These are phyloP conservation scores for Pteria penguin DNA, from an alignment of 2,888 invertebrate species.

Conservation along the genomic window DNA sequence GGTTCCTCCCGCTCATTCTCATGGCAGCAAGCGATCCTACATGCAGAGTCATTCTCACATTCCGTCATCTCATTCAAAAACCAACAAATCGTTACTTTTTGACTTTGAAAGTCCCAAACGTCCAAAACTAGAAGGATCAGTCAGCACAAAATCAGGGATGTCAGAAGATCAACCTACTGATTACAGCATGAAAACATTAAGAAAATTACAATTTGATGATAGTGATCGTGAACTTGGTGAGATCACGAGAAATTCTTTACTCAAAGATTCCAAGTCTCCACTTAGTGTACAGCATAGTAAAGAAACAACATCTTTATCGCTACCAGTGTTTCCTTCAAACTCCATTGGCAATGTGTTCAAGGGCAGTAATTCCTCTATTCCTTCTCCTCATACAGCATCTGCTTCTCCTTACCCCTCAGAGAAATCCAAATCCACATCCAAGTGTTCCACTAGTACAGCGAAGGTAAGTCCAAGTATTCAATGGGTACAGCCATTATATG, in stretches of 20 bases:
- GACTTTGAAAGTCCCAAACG: constrained; percentile 56
- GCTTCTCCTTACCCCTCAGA: too few relatives aligned
- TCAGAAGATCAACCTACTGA: constrained; percentile 59
- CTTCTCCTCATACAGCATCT: too few relatives aligned
- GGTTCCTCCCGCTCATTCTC: constrained; percentile 54
- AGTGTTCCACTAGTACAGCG: too few relatives aligned
- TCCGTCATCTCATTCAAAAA: constrained; percentile 21
- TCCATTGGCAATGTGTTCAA: neutral
- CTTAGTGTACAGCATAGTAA: neutral
- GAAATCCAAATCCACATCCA: too few relatives aligned
- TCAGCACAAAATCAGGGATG: neutral
- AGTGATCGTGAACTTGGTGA: constrained; percentile 11
- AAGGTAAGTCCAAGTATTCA: too few relatives aligned
- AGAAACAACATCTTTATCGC: neutral
- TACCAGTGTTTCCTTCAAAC: neutral
- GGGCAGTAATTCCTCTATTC: neutral
- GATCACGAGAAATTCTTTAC: constrained; percentile 1
- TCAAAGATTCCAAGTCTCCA: constrained; percentile 12
- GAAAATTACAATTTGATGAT: constrained; percentile 25
- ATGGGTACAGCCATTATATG: too few relatives aligned
- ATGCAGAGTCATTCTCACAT: constrained; percentile 26
- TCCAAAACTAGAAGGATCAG: constrained; percentile 27
- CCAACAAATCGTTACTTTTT: constrained; percentile 40
- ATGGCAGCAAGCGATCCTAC: constrained; percentile 40
- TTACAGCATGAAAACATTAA: constrained; percentile 69